phyloP scores from a whole-genome alignment of 1,140 invertebrate species.

The Danaus melanippus region DNA sequence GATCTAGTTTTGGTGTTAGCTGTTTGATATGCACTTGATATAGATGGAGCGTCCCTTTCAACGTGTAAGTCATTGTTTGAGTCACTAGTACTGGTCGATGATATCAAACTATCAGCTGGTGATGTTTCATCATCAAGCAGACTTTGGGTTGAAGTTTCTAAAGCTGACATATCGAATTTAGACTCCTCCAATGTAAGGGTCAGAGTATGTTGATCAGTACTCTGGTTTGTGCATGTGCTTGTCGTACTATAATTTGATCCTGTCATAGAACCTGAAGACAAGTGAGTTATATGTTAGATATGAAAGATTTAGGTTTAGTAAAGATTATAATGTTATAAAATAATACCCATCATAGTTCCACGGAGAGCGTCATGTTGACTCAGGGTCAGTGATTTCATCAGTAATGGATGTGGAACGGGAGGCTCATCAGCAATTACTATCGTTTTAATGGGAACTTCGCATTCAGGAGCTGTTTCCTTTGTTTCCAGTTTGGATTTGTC shows the following conservation, averaged over 20 bases:
- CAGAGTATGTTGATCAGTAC: conserved; percentile 49
- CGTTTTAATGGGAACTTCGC: conserved; percentile 52
- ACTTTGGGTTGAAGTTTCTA: conserved; percentile 77
- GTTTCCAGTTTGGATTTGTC: conserved; percentile 60
- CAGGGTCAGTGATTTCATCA: conserved; percentile 65
- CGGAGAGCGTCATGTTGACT: conserved; percentile 60
- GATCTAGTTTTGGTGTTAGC: conserved; percentile 61
- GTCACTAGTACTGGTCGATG: conserved; percentile 79
- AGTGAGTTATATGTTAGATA: conserved; percentile 1
- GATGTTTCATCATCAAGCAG: conserved; percentile 83
- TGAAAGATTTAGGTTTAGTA: neutral
- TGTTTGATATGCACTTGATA: conserved; percentile 67
- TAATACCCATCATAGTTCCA: conserved; percentile 62
- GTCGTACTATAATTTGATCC: conserved; percentile 67
- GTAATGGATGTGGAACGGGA: conserved; percentile 58
- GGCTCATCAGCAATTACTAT: conserved; percentile 58
- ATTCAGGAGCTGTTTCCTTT: conserved; percentile 32
- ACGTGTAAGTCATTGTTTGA: conserved; percentile 73
- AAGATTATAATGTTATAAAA: neutral
- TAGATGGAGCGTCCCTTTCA: conserved; percentile 57
- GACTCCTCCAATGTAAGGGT: conserved; percentile 77
- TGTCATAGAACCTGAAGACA: conserved; percentile 63
- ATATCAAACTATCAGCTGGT: conserved; percentile 83
- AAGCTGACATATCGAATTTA: conserved; percentile 82
- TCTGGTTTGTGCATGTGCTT: conserved; percentile 65